Conservation (phyloP, 2,797 vertebrate species). For the Brachyalestes nurse region DNA sequence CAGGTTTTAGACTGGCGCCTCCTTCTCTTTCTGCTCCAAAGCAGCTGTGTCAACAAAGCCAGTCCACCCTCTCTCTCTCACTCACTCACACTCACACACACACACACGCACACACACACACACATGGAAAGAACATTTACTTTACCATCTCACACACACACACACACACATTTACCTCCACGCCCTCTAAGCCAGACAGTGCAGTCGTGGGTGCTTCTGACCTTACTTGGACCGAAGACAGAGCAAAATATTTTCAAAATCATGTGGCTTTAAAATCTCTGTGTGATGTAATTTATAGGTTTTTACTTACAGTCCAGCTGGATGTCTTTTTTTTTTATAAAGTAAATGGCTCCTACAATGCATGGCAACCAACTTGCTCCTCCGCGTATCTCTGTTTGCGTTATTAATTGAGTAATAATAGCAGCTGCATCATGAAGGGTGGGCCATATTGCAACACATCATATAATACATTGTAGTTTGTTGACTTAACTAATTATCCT, state of each 20-base stretch:
- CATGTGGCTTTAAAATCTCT: neutral
- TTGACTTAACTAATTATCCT: neutral
- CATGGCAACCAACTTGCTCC: too few relatives aligned
- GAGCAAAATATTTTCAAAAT: slow-evolving; percentile 5
- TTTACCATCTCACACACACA: slow-evolving; percentile 44
- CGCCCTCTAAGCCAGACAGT: neutral
- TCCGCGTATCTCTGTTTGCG: neutral
- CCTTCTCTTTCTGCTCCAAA: slow-evolving; percentile 35
- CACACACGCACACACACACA: slow-evolving; percentile 49
- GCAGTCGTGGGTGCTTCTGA: neutral
- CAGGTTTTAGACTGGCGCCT: slow-evolving; percentile 5
- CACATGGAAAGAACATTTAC: slow-evolving; percentile 67
- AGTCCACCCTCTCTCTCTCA: slow-evolving; percentile 21
- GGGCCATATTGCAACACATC: slow-evolving; percentile 30
- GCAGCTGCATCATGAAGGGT: slow-evolving; percentile 18
- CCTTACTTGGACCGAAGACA: neutral
- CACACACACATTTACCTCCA: slow-evolving; percentile 36
- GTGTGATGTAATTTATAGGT: neutral
- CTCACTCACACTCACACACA: slow-evolving; percentile 42
- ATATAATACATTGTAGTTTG: neutral
- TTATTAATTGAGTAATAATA: neutral
- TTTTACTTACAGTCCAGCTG: neutral
- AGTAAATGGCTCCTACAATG: neutral
- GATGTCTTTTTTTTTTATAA: neutral
- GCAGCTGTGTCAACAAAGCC: slow-evolving; percentile 79